Base-by-base conservation (phyloP, 2,888 invertebrate species). In the Agonopterix arenella region DNA sequence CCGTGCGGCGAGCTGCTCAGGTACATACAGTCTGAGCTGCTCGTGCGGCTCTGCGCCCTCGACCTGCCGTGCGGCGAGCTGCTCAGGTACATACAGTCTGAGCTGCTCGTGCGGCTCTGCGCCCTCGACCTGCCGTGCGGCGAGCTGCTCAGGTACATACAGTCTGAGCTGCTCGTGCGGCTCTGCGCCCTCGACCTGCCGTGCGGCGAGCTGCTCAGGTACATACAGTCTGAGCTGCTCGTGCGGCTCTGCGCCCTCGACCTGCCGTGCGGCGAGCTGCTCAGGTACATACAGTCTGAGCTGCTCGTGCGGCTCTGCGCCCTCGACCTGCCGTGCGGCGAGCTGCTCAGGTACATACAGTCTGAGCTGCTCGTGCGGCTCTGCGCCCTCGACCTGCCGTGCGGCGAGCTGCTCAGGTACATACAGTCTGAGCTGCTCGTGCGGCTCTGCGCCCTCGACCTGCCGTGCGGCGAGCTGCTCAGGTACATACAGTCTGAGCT, bases 151-250 rank as follows among this genome's bases (percentile, higher is more conserved):
- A 18, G 18, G 18, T 18, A 18, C 18, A 18, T 18, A 4, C 2
- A n/a, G n/a, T n/a, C n/a, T 18, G n/a, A n/a, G n/a, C 36, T 80
- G 48, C 61, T 56, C 38, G 73, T 76, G 10, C 48, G 48, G 1
- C 48, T 75, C 1, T 78, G 78, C 54, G 83, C 76, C 4, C 71
- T 83, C 1, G 58, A 65, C 8, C 52, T 82, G 50, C 77, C n/a
- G 1, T 55, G 54, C 2, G 68, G 72, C 4, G 54, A 64, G 3
- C 45, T 4, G 18, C 18, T 18, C 18, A 18, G 18, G 18, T 18
- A 18, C 18, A 18, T 18, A 4, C 2, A n/a, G n/a, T n/a, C n/a
- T 18, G n/a, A n/a, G n/a, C 36, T 80, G 48, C 61, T 56, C 38
- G 73, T 76, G 10, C 48, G 48, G 1, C 48, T 75, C 1, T 78